Conservation (phyloP, 2,797 vertebrate species). For the Poecilia wingei region DNA sequence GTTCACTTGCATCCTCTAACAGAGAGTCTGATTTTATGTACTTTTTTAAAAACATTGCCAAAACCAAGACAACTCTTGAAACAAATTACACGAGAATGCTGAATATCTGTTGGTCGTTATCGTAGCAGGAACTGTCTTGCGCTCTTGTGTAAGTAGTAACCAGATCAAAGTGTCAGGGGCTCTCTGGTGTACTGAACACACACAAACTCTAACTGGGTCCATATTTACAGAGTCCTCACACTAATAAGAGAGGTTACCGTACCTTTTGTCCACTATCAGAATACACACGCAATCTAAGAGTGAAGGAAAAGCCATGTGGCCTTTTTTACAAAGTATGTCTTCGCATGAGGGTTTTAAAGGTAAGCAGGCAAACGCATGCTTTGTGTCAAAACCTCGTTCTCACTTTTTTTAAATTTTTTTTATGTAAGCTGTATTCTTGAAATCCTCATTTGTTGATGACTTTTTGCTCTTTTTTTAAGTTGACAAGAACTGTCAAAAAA, state of each 20-base stretch:
- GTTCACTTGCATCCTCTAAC: background rate
- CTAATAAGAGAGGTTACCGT: constrained; percentile 40
- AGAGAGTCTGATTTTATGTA: background rate
- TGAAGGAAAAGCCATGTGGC: constrained; percentile 81
- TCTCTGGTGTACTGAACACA: constrained; percentile 31
- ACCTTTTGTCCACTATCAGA: constrained; percentile 64
- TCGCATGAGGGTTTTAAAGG: constrained; percentile 65
- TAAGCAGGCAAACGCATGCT: constrained; percentile 74
- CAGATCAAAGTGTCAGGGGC: constrained; percentile 19
- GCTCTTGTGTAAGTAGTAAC: constrained; percentile 16
- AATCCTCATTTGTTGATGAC: constrained; percentile 68
- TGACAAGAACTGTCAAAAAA: constrained; percentile 51
- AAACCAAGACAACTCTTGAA: background rate
- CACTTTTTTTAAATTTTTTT: constrained; percentile 34
- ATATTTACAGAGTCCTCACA: constrained; percentile 26
- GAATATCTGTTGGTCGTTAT: background rate
- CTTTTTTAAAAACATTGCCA: background rate
- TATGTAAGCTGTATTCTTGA: constrained; percentile 82
- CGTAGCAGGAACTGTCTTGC: constrained; percentile 12
- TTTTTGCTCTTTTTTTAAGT: constrained; percentile 51
- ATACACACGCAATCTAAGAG: constrained; percentile 59
- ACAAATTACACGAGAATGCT: background rate
- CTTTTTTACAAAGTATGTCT: constrained; percentile 75
- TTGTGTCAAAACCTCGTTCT: constrained; percentile 69
- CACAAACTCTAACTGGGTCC: constrained; percentile 22